A percentile compares a stretch with the other conserved stretches of the same genome.
Evolutionary conservation across 2,797 vertebrate species (phyloP).

Genomic region (Danio albolineatus): DNA sequence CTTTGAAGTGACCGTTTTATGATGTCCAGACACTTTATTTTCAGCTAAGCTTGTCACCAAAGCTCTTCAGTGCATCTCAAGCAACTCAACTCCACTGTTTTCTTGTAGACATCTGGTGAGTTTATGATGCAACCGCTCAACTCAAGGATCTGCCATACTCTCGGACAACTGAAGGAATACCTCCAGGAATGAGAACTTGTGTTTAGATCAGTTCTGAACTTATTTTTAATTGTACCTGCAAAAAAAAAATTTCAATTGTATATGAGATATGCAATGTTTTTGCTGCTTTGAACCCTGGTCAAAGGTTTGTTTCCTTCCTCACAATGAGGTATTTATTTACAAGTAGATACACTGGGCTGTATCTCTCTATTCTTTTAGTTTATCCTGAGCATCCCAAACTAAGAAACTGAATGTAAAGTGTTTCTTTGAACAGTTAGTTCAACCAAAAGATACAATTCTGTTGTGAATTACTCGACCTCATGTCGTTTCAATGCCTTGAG

Average conservation of each 20-base stretch:
- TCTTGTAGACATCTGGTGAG: constrained; percentile 21
- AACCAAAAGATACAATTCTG: too few relatives aligned
- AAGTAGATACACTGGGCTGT: constrained; percentile 68
- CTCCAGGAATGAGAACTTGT: constrained; percentile 1
- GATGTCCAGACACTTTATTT: constrained; percentile 53
- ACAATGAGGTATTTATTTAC: constrained; percentile 82
- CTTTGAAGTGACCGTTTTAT: constrained; percentile 78
- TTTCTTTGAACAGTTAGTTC: constrained; percentile 15
- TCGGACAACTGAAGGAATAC: constrained; percentile 20
- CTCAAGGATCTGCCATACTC: background rate
- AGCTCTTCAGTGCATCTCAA: constrained; percentile 49
- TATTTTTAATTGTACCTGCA: background rate
- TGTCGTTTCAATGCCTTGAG: too few relatives aligned
- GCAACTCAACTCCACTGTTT: constrained; percentile 22
- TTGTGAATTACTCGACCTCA: too few relatives aligned
- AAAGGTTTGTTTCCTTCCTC: constrained; percentile 77
- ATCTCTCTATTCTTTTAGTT: constrained; percentile 62
- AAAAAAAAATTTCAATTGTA: background rate
- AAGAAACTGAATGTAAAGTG: constrained; percentile 68
- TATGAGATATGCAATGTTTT: constrained; percentile 65
- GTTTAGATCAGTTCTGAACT: background rate
- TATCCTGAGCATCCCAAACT: constrained; percentile 65
- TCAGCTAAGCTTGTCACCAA: constrained; percentile 18
- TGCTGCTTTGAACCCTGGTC: constrained; percentile 73
- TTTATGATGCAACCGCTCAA: background rate